A percentile compares a stretch with the other conserved stretches of the same genome.
Evolutionary conservation across 2,113 vertebrate genomes (phyloP).

Genomic region (Rhinoptilus africanus): DNA sequence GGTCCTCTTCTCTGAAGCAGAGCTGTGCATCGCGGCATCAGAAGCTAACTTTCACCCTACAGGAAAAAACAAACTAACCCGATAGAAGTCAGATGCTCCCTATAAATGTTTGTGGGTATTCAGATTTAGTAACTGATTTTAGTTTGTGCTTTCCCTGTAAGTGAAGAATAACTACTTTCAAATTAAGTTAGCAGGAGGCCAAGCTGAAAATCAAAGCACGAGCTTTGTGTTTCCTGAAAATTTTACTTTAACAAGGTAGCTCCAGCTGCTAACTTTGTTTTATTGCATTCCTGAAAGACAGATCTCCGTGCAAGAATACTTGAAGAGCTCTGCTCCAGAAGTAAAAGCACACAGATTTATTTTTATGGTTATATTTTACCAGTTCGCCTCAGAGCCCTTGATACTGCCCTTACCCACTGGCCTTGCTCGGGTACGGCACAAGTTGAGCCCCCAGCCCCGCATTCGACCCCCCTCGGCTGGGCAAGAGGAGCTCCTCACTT

Average conservation of each 20-base stretch:
- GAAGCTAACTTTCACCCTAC: conserved; percentile 13
- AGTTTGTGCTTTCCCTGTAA: conserved; percentile 29
- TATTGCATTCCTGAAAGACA: conserved; percentile 26
- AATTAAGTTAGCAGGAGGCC: not conserved
- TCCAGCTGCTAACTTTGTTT: conserved; percentile 26
- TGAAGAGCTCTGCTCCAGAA: not conserved
- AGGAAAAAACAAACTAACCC: conserved; percentile 51
- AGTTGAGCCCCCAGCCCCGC: accelerated
- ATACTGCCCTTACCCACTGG: not conserved
- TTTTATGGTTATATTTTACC: not conserved
- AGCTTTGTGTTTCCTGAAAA: conserved; percentile 19
- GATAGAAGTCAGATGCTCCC: conserved; percentile 62
- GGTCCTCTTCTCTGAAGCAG: conserved; percentile 33
- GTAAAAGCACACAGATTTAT: not conserved
- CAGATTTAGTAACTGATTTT: conserved; percentile 37
- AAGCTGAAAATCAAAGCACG: not conserved
- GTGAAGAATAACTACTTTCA: conserved; percentile 3
- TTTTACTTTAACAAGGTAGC: conserved; percentile 21
- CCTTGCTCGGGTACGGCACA: accelerated
- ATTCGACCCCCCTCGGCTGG: not conserved
- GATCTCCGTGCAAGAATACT: not conserved
- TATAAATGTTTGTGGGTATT: conserved; percentile 36
- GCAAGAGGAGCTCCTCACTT: not conserved
- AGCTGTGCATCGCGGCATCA: conserved; percentile 18
- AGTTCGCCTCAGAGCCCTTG: not conserved